A percentile compares a stretch with the other conserved stretches of the same genome.
phyloP scores from a whole-genome alignment of 2,888 invertebrate species.

The Tenodera sinensis region DNA sequence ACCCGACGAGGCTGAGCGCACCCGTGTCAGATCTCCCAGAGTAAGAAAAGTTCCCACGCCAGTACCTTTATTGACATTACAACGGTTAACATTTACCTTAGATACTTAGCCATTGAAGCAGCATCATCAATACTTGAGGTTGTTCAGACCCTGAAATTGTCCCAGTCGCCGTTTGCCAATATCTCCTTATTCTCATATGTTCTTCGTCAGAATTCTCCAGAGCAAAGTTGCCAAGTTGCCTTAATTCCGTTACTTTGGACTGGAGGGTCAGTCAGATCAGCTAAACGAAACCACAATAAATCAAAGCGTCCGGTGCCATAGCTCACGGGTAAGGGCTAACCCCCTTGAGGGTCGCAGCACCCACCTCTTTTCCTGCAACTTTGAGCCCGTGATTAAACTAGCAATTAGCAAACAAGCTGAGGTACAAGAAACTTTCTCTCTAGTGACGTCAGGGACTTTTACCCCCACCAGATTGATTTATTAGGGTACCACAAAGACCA shows the following conservation, averaged over 20 bases:
- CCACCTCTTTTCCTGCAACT: background rate
- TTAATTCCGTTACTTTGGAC: background rate
- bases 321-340: background rate
- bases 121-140: no score
- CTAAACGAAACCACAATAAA: background rate
- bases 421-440: background rate
- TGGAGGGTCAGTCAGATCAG: background rate
- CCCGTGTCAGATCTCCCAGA: no score
- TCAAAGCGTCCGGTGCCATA: background rate
- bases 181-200: no score
- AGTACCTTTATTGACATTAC: no score
- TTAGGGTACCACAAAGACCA: background rate
- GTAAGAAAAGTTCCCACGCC: no score
- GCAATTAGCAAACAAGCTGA: background rate
- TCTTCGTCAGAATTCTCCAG: no score
- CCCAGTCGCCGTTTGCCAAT: no score
- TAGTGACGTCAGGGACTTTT: background rate
- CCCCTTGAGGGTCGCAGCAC: background rate
- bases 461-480: background rate
- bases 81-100: no score
- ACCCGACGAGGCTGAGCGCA: no score
- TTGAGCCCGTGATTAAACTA: background rate
- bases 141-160: no score
- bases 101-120: no score
- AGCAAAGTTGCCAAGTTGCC: no score